phyloP scores from a whole-genome alignment of 30 jellyfish, hydroid and myxozoan species.

The Calvadosia cruxmelitensis region DNA sequence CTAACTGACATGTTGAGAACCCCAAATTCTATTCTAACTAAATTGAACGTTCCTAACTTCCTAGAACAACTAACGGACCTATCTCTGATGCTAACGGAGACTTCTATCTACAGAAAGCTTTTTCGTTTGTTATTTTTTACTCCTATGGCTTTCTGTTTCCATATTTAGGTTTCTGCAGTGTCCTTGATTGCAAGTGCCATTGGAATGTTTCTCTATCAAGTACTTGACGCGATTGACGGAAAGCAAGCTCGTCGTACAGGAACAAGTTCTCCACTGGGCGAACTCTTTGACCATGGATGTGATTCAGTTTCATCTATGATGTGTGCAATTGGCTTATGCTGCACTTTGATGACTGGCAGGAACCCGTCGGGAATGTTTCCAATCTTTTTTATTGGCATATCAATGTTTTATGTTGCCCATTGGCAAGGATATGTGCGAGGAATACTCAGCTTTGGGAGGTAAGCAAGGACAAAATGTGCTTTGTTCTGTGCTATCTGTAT shows the following conservation, averaged over 20 bases:
- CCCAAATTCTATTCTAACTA: no score
- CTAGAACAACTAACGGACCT: no score
- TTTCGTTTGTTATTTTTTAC: neutral
- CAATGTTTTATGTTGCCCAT: constrained; percentile 62
- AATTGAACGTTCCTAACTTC: no score
- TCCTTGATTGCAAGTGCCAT: constrained; percentile 45
- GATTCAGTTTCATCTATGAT: constrained; percentile 67
- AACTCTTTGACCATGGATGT: constrained; percentile 95
- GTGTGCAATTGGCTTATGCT: constrained; percentile 41
- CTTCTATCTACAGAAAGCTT: no score
- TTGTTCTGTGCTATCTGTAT: no score
- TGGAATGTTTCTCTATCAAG: constrained; percentile 75
- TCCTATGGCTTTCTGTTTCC: neutral
- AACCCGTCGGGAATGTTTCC: constrained; percentile 46
- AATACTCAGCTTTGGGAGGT: constrained; percentile 45
- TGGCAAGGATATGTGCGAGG: constrained; percentile 87
- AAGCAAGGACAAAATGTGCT: no score
- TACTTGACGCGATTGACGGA: constrained; percentile 96
- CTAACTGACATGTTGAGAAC: no score
- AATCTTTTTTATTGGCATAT: constrained; percentile 37
- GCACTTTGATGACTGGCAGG: constrained; percentile 53
- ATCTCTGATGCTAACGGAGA: no score
- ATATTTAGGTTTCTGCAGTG: neutral
- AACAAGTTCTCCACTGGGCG: constrained; percentile 89
- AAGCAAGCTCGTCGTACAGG: constrained; percentile 91